These are phyloP conservation scores for Onychorhynchus coronatus DNA, from an alignment of 2,113 vertebrate genomes.

Conservation along the genomic window DNA sequence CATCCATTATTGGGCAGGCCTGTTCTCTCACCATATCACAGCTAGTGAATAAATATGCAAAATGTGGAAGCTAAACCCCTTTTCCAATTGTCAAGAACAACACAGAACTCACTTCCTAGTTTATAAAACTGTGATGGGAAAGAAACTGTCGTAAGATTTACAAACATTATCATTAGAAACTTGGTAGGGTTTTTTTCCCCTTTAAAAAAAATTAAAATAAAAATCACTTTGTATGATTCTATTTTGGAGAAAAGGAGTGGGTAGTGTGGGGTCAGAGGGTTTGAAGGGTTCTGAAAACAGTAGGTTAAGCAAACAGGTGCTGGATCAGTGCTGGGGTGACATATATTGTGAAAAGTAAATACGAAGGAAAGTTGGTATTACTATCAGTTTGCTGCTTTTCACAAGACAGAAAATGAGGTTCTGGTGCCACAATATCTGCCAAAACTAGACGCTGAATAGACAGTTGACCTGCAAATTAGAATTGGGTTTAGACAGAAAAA, in stretches of 20 bases:
- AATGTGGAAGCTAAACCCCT: not conserved
- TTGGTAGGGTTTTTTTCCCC: not conserved
- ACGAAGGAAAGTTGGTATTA: constrained; percentile 52
- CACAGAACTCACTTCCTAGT: not conserved
- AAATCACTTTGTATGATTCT: not conserved
- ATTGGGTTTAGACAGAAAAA: not conserved
- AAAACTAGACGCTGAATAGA: constrained; percentile 49
- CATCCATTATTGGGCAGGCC: not conserved
- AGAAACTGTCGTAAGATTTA: constrained; percentile 4
- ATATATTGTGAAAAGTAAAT: constrained; percentile 7
- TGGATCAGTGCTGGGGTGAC: not conserved
- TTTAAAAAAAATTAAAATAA: not conserved
- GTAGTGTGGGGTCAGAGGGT: not conserved
- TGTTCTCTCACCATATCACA: not conserved
- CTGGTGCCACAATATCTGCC: constrained; percentile 66
- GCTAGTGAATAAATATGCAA: not conserved
- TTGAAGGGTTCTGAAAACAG: not conserved
- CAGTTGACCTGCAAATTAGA: constrained; percentile 65
- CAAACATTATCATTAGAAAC: constrained; percentile 9
- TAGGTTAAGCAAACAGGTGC: constrained; percentile 46
- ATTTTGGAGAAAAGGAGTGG: not conserved
- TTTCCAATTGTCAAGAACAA: constrained; percentile 8
- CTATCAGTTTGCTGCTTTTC: constrained; percentile 61
- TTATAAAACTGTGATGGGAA: not conserved
- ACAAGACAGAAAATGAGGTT: constrained; percentile 60